Conservation (phyloP, 2,797 vertebrate genomes). For the Scomberomorus guttatus region DNA sequence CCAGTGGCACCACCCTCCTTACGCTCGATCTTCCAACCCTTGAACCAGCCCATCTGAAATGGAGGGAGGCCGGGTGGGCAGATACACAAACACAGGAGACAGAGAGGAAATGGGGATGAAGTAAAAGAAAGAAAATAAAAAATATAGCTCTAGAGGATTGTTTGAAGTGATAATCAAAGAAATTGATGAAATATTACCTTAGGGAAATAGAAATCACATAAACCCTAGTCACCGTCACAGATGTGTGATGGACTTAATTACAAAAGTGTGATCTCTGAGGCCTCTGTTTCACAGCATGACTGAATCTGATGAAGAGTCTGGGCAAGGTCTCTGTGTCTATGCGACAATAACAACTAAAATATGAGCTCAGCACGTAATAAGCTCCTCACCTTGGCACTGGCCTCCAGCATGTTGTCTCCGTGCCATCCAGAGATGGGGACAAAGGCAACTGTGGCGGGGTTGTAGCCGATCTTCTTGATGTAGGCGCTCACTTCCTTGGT, state of each 20-base stretch:
- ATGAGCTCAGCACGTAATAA: background rate
- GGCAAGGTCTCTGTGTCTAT: too few relatives aligned
- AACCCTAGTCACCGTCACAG: background rate
- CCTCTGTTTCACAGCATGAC: too few relatives aligned
- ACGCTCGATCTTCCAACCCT: constrained; percentile 79
- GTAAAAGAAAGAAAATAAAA: too few relatives aligned
- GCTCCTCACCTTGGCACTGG: constrained; percentile 79
- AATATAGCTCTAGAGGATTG: background rate
- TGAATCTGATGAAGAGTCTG: too few relatives aligned
- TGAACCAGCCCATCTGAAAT: constrained; percentile 81
- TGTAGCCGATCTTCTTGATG: constrained; percentile 91
- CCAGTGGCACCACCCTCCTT: constrained; percentile 71
- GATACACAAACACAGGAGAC: background rate
- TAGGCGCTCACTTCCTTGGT: constrained; percentile 87
- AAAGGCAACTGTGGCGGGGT: constrained; percentile 83
- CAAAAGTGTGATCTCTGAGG: too few relatives aligned
- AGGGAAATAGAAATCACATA: background rate
- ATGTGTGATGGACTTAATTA: too few relatives aligned
- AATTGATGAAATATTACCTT: background rate
- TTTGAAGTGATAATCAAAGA: background rate
- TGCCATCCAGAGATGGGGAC: constrained; percentile 89
- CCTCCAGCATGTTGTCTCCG: constrained; percentile 90
- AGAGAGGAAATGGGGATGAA: background rate
- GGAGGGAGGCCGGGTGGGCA: background rate
- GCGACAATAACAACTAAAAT: background rate